phyloP scores from a whole-genome alignment of 2,113 vertebrate species.

The Otis tarda region DNA sequence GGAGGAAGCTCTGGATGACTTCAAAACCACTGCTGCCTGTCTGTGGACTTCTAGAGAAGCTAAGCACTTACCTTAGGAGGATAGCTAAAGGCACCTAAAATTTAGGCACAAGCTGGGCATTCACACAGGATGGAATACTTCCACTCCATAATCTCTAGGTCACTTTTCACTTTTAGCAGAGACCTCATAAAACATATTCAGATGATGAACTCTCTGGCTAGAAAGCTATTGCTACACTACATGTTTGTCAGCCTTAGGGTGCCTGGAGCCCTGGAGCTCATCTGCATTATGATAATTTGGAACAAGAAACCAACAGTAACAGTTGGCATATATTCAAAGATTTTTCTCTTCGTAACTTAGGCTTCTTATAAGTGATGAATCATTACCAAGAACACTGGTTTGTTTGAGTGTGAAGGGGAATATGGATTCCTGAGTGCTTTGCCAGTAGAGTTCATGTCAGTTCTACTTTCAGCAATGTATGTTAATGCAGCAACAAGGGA shows the following conservation, averaged over 20 bases:
- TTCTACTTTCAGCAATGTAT: constrained; percentile 62
- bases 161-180: not conserved
- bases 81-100: not conserved
- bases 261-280: constrained; percentile 33
- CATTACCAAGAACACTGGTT: not conserved
- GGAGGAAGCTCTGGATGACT: not conserved
- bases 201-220: not conserved
- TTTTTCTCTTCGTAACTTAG: constrained; percentile 42
- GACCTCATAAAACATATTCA: not conserved
- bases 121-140: not conserved
- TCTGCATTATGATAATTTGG: constrained; percentile 46
- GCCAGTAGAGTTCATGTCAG: constrained; percentile 7
- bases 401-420: constrained; percentile 24
- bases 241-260: not conserved
- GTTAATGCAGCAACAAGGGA: constrained; percentile 59
- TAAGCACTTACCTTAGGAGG: not conserved
- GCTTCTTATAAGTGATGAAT: constrained; percentile 35
- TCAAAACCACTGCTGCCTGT: not conserved
- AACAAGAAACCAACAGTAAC: constrained; percentile 40
- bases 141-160: not conserved
- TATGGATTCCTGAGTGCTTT: constrained; percentile 14
- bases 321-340: constrained; percentile 41
- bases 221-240: not conserved
- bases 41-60: not conserved
- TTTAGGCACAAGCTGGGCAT: not conserved